Evolutionary conservation across 1,140 invertebrate genomes (phyloP), one percentile per base, ranked within the genome.

Genomic region (Oreohelix idahoensis): DNA sequence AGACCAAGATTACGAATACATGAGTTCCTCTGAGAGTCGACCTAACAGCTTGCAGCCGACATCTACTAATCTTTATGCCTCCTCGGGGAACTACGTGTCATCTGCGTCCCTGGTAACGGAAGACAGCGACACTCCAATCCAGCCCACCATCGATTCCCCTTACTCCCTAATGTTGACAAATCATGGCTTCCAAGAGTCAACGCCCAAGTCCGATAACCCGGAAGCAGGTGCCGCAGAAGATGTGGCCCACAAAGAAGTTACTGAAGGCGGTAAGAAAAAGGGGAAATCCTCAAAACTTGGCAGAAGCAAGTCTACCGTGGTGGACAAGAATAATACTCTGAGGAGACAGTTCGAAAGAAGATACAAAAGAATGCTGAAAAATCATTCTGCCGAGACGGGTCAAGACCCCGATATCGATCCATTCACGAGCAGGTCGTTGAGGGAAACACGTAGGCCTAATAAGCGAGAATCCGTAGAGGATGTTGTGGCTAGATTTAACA

Each of bases 251-350:
- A 70, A 2, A 79, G 78, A 77, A 69, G 85, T 0, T 73, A 77
- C 45, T 63, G 85, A 51, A 42, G 36, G 35, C 17, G 70, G 29
- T 29, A 66, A 66, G 29, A 66, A 32, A 32, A 80, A 80, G 45
- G 80, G 70, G 13, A 82, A 82, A 26, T 17, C 23, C 11, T 66
- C 77, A 15, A 73, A 75, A 26, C 45, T 82, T 5, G 71, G 84
- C 4, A 63, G 80, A 49, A 80, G 81, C 36, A 53, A 83, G 26
- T 84, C 80, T 10, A 84, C 86, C 0, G 71, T 84, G 66, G 81
- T 87, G 81, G 87, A 87, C 53, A 86, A 87, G 70, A 88, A 88
- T 77, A 88, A 86, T 49, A 88, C 87, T 0, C 76, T 88, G 29
- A 69, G 87, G 8, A 51, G 86, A 8, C 86, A 83, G 35, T 88